Base-by-base conservation (phyloP, 2,113 vertebrate species). In the Hemiscyllium ocellatum region DNA sequence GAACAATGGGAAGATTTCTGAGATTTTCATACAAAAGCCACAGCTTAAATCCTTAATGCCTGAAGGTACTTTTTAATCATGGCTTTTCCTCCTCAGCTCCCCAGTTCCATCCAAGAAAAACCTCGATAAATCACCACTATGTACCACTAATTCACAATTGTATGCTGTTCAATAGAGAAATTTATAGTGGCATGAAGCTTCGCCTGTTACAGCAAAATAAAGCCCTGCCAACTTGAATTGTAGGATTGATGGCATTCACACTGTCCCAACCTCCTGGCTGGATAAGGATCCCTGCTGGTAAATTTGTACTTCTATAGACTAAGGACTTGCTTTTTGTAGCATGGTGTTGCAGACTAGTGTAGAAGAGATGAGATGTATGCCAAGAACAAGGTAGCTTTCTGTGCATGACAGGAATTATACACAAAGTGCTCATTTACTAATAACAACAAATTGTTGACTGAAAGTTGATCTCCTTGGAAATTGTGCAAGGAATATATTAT, bases 21-120 rank as follows among this genome's bases (percentile, higher is more conserved):
- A 94, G 24, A 69, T 70, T 52, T 95, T 72, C 94, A 72, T 7
- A 29, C 42, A 13, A 70, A 95, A 65, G 94, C 50, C 15, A 22
- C 89, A 72, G 68, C 47, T 95, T 95, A 95, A 95, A 93, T 68
- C 61, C n/a, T 66, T 3, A 93, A n/a, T 10, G 68, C 94, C 94
- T 70, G 69, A 72, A 95, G 94, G 69, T 72, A 95, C 94, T 95
- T 95, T 52, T 33, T 95, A 95, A 95, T 72, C 94, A 95, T 6
- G 22, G 68, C 3, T 94, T 94, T 69, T 37, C 65, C n/a, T 47
- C 91, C 37, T 13, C 90, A 85, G 66, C 7, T 22, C 93, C 19
- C 66, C 26, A 12, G 56, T 61, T 12, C 56, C 8, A 61, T 61
- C 56, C 56, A 61, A 93, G 33, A 95, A 47, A 95, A 70, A 95